Percentiles rank a stretch among this genome's conserved stretches.
Conservation (phyloP, 2,797 vertebrate genomes). For the Nasua narica region DNA sequence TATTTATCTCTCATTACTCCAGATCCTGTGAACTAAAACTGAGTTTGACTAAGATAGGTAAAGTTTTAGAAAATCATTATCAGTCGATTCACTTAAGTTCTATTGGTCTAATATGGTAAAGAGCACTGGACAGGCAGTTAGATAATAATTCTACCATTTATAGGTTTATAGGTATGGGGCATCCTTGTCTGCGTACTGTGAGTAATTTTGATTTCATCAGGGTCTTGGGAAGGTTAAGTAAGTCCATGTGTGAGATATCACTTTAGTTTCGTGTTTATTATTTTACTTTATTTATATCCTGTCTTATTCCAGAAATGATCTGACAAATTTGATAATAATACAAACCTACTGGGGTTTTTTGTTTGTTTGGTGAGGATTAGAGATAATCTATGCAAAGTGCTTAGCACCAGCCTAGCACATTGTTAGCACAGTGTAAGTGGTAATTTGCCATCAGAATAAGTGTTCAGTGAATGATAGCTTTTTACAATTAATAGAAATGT, state of each 20-base stretch:
- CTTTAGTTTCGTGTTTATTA: background rate
- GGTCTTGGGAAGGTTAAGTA: background rate
- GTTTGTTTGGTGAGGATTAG: background rate
- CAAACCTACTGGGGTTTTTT: background rate
- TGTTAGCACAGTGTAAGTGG: background rate
- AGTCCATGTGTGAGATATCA: background rate
- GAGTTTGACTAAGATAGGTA: background rate
- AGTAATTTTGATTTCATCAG: background rate
- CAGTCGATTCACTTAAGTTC: background rate
- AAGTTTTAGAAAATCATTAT: background rate
- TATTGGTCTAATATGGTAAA: background rate
- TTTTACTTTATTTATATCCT: background rate
- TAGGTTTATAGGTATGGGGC: background rate
- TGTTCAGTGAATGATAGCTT: background rate
- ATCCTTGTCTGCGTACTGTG: background rate
- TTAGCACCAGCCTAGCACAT: background rate
- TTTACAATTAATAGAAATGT: background rate
- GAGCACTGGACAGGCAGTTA: background rate
- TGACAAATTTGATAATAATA: background rate
- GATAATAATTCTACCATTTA: background rate
- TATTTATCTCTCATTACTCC: background rate
- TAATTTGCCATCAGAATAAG: background rate
- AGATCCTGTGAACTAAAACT: background rate
- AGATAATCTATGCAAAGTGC: background rate
- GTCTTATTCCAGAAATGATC: background rate